These are phyloP conservation scores for Erebia palarica DNA, from an alignment of 2,888 invertebrate species.

Conservation along the genomic window DNA sequence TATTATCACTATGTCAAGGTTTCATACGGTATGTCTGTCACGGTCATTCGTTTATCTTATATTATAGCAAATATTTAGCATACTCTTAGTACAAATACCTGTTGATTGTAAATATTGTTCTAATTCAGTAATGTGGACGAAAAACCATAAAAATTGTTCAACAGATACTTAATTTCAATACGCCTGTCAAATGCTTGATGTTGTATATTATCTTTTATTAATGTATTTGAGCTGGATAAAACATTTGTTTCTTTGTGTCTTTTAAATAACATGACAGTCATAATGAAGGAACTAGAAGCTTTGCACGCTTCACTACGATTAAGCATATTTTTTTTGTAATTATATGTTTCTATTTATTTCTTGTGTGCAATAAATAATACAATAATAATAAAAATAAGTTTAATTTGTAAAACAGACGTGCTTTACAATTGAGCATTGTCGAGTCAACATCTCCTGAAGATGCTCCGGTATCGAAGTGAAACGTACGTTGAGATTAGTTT, in stretches of 20 bases:
- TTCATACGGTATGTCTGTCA: background rate
- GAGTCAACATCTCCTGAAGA: too few species aligned
- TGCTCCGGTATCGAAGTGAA: too few species aligned
- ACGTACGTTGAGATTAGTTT: too few species aligned
- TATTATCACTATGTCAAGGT: constrained; percentile 16
- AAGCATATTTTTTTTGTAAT: too few species aligned
- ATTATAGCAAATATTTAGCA: background rate
- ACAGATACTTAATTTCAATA: background rate
- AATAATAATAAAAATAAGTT: too few species aligned
- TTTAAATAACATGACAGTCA: constrained; percentile 3
- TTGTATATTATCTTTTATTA: background rate
- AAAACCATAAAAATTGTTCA: background rate
- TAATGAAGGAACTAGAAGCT: too few species aligned
- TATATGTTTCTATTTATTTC: too few species aligned
- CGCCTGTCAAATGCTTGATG: background rate
- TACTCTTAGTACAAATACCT: background rate
- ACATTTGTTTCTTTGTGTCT: background rate
- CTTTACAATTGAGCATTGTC: too few species aligned
- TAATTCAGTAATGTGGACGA: background rate
- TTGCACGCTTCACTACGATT: too few species aligned
- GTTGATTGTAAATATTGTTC: constrained; percentile 1
- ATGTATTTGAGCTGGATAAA: background rate
- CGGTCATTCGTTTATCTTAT: background rate
- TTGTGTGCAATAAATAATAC: too few species aligned
- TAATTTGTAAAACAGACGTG: too few species aligned